These are phyloP conservation scores for Xiphydria camelus DNA, from an alignment of 2,888 invertebrate genomes.

Conservation along the genomic window DNA sequence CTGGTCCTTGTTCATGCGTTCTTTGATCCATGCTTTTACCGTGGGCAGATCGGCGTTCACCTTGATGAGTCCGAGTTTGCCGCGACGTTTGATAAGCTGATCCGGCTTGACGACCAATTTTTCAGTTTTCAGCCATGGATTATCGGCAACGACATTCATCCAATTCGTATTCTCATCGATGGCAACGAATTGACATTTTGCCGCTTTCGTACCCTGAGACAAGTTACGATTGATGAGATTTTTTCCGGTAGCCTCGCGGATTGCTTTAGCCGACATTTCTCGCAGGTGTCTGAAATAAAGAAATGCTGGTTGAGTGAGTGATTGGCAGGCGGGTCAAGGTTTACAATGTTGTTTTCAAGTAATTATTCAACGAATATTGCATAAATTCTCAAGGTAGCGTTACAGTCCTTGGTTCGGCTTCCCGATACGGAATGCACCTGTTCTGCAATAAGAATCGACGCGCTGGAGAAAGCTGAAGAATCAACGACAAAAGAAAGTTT, in stretches of 20 bases:
- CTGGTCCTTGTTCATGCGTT: slow-evolving; percentile 83
- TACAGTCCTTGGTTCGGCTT: too few species aligned
- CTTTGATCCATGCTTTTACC: slow-evolving; percentile 84
- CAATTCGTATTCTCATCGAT: slow-evolving; percentile 79
- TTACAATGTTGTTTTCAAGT: too few species aligned
- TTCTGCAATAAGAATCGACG: too few species aligned
- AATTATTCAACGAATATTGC: too few species aligned
- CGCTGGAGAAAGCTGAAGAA: too few species aligned
- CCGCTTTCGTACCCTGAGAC: slow-evolving; percentile 66
- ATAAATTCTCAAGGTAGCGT: too few species aligned
- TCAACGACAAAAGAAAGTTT: too few species aligned
- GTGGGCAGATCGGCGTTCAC: slow-evolving; percentile 83
- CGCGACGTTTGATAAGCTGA: slow-evolving; percentile 96
- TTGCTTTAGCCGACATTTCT: slow-evolving; percentile 94
- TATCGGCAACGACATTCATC: slow-evolving; percentile 71
- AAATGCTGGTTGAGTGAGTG: too few species aligned
- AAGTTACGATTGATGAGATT: slow-evolving; percentile 85
- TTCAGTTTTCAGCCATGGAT: slow-evolving; percentile 86
- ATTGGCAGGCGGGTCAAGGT: too few species aligned
- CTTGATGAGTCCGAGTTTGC: slow-evolving; percentile 95
- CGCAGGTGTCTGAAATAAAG: slow-evolving; percentile 23
- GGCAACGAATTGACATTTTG: slow-evolving; percentile 79
- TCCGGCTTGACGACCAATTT: slow-evolving; percentile 98
- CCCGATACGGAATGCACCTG: too few species aligned
- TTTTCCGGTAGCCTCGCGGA: slow-evolving; percentile 93